Percentiles rank a stretch among this genome's conserved stretches.
These are phyloP conservation scores for Cryptops parisi DNA, from an alignment of 2,888 invertebrate species.

Conservation along the genomic window DNA sequence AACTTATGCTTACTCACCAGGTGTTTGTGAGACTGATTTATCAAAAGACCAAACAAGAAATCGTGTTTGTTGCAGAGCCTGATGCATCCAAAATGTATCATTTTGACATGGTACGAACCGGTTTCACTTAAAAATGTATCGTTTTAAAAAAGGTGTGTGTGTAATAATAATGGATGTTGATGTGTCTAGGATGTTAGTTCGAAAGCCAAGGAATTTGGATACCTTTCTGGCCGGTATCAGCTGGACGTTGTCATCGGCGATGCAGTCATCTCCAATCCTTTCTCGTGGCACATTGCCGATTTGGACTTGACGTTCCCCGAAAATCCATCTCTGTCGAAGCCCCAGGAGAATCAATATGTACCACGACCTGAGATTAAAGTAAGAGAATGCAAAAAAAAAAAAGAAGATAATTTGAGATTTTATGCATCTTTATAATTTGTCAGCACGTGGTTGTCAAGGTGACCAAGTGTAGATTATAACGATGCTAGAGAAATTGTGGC, in stretches of 20 bases:
- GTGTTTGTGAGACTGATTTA: slow-evolving; percentile 61
- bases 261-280: slow-evolving; percentile 71
- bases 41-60: slow-evolving; percentile 54
- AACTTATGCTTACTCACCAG: slow-evolving; percentile 48
- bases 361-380: slow-evolving; percentile 48
- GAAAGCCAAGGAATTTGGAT: slow-evolving; percentile 60
- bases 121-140: not conserved
- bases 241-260: slow-evolving; percentile 82
- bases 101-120: slow-evolving; percentile 64
- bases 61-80: slow-evolving; percentile 84
- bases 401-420: not conserved
- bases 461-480: too few relatives aligned
- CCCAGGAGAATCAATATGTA: slow-evolving; percentile 27
- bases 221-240: slow-evolving; percentile 59
- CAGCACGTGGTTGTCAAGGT: too few relatives aligned
- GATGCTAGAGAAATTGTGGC: too few relatives aligned
- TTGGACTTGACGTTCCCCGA: slow-evolving; percentile 54
- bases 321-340: slow-evolving; percentile 28
- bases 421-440: too few relatives aligned
- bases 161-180: not conserved
- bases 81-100: slow-evolving; percentile 53
- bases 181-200: slow-evolving; percentile 50
- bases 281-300: slow-evolving; percentile 71
- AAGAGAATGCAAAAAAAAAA: slow-evolving; percentile 21
- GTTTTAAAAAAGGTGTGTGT: not conserved